Base-by-base conservation (phyloP, 2,113 vertebrate genomes). In the Anguilla japonica region DNA sequence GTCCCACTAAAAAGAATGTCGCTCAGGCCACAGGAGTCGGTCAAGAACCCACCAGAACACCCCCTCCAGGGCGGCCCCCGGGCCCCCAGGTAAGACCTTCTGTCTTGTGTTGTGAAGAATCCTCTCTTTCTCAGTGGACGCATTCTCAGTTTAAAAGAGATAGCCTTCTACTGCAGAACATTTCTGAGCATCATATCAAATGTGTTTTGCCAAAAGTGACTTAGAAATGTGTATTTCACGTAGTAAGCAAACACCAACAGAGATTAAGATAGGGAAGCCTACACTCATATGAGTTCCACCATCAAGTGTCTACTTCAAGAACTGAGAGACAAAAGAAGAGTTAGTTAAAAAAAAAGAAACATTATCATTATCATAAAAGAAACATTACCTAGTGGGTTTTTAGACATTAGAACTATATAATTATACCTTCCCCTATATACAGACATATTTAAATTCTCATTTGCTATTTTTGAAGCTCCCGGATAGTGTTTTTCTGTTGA, bases 21-120 rank as follows among this genome's bases (percentile, higher is more conserved):
- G 80, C 81, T 87, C 96, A 96, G 41, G 86, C 83, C 93, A 92
- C 92, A 71, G 94, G 11, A 95, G 88, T 3, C 39, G 81, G 53
- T 91, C 94, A 81, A 91, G 89, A 87, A 91, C 93, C 41, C 92
- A 94, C 56, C 96, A 96, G 9, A 94, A 94, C 85, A 96, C 93
- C 1, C 98, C 98, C 0, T 92, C 94, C 40, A 95, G 98, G 89
- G 94, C 96, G 0, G 98, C 98, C 15, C 98, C 98, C 0, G 97
- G 97, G 5, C 98, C 98, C 53, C 98, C 98, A 92, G 97, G 98
- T 99, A 92, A 93, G 89, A 85, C 39, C 20, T 22, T 9, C n/a
- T 56, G 14, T 29, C 20, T 26, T 46, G 5, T 46, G 1, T 8
- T 46, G 43, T 46, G 43, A 46, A 46, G 43, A 8, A 8, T 46